Evolutionary conservation across 35 echinoderm and acorn worm genomes (phyloP), one percentile per base, ranked within the genome.

Genomic region (Patiria miniata): DNA sequence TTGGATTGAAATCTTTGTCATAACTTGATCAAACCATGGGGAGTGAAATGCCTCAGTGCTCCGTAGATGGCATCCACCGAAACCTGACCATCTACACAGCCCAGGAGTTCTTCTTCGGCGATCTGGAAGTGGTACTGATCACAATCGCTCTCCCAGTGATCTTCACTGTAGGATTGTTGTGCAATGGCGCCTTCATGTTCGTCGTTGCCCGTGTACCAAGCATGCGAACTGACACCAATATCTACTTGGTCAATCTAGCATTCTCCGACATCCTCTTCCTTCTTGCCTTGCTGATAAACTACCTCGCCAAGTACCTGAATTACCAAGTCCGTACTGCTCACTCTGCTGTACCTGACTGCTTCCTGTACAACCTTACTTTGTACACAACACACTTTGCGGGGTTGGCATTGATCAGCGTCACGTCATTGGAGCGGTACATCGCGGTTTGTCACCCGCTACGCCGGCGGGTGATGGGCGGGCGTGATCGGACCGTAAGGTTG

Each of bases 391-490:
- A 73, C 15, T 73, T 23, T 30, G 65, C 65, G 2, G 65, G 65
- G 19, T 39, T 93, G 61, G 73, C 87, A 38, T 40, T 93, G 2
- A 51, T 93, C 23, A 88, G 81, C 9, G 21, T 86, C 0, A 80
- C 53, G 8, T 77, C 77, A 2, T 19, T 83, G 17, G 91, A 93
- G 51, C 51, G 60, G 17, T 86, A 55, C 55, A 61, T 77, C 37
- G 87, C 87, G 9, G 69, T 94, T 21, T 94, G 92, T 52, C 73
- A 81, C 5, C 92, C 92, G 17, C 47, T 94, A 5, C 52, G 40
- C 2, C 91, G 87, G 39, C 86, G 86, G 0, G 2, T 80, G 6
- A 59, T 86, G 19, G 84, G 92, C 26, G 83, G 87, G 32, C 79
- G n/a, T 60, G 80, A 33, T 15, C 39, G 87, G 18, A 89, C 92